Conservation (phyloP, 2,797 vertebrate species). For the Danio choprae region DNA sequence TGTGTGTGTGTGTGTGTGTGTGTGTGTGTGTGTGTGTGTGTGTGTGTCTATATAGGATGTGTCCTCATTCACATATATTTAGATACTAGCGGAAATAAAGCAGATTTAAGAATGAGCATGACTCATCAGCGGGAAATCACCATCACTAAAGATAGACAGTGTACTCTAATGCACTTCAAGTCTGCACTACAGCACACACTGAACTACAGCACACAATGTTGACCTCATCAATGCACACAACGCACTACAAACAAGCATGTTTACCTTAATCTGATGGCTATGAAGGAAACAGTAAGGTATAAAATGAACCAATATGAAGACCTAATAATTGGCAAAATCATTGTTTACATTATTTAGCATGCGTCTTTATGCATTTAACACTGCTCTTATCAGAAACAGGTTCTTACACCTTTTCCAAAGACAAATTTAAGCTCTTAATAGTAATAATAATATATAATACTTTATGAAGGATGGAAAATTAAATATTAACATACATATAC, state of each 20-base stretch:
- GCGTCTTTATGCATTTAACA: too few species aligned
- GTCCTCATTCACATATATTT: constrained; percentile 5
- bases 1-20: too few species aligned
- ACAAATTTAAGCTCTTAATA: too few species aligned
- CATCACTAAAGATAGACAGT: neutral
- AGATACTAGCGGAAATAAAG: neutral
- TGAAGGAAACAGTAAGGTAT: constrained; percentile 12
- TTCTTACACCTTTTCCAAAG: too few species aligned
- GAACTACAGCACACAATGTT: neutral
- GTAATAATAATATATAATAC: too few species aligned
- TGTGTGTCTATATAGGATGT: constrained; percentile 16
- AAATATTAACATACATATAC: too few species aligned
- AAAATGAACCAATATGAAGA: neutral
- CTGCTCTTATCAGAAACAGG: neutral
- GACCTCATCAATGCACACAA: constrained; percentile 6
- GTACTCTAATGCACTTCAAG: neutral
- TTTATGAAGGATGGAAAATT: too few species aligned
- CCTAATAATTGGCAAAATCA: neutral
- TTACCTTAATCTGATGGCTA: constrained; percentile 50
- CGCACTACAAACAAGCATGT: neutral
- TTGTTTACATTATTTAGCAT: neutral
- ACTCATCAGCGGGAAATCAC: neutral
- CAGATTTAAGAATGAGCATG: constrained; percentile 8
- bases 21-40: too few species aligned
- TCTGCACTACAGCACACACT: neutral